Evolutionary conservation across 92 coral and sea anemone species (phyloP), one percentile per base, ranked within the genome.

Genomic region (Meandrina meandrites): DNA sequence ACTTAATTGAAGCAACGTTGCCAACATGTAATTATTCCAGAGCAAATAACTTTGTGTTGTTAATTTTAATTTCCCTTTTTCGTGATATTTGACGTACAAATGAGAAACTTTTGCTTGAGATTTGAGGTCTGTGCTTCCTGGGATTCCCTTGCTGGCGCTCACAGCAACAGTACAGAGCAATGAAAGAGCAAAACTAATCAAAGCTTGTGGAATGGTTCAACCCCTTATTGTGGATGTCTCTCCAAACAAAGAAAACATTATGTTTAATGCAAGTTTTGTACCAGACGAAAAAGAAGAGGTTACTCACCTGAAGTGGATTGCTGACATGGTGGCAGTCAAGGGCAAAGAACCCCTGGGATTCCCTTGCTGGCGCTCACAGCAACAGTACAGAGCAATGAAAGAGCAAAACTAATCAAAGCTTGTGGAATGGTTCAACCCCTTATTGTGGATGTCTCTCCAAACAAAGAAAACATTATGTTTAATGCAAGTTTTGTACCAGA

Each of bases 161-260:
- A 86, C 94, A 28, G 90, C 89, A 24, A 88, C 88, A 2, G 94
- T 86, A 9, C 86, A 86, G 30, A 27, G 80, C 5, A 51, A 34
- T 35, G 87, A 90, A 64, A 9, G 92, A 66, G 67, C 74, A 18
- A 75, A 86, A 74, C 81, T 85, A 11, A 51, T 81, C 45, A 82
- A 90, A 35, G 85, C 90, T 14, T 90, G 88, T 78, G 93, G 88
- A 13, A 90, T 90, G 80, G 34, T 32, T 12, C 34, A 78, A 34
- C 84, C 79, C 57, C 24, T 28, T 2, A 70, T 79, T 75, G 83
- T 88, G 31, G 51, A 75, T 73, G 89, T 91, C 0, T 86, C 88
- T 11, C 92, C 94, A 17, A 84, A 91, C 84, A 69, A 89, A 51
- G 85, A 86, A 62, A 91, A 88, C 92, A 88, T 88, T 19, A 76